Percentiles rank a stretch among this genome's conserved stretches.
Conservation (phyloP, 2,888 invertebrate species). For the Chymomyza fuscimana region DNA sequence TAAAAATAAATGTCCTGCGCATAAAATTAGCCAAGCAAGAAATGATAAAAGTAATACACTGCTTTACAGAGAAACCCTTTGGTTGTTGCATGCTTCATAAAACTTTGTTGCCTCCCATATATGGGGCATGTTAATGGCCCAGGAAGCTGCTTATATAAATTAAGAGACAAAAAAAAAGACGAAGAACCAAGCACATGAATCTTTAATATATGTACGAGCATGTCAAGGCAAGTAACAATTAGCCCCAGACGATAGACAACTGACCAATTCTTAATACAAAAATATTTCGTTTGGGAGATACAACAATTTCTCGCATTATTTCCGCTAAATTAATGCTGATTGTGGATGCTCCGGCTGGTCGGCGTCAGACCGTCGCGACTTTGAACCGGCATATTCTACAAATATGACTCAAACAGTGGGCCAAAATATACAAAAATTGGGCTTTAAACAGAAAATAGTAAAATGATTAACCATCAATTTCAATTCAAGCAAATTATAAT, state of each 20-base stretch:
- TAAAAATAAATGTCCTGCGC: conserved; percentile 53
- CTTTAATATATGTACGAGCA: background rate
- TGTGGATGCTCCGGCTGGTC: conserved; percentile 59
- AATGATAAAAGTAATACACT: conserved; percentile 55
- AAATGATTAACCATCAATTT: no score
- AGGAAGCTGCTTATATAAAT: background rate
- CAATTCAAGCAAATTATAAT: no score
- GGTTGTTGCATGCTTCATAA: conserved; percentile 24
- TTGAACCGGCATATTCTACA: conserved; percentile 11
- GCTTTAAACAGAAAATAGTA: no score
- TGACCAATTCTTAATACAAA: background rate
- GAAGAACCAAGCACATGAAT: background rate
- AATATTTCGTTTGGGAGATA: background rate
- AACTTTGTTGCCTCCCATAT: background rate
- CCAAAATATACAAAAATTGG: background rate
- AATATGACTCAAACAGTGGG: conserved; percentile 19
- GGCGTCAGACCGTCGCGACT: conserved; percentile 63
- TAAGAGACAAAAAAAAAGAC: background rate
- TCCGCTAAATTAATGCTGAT: conserved; percentile 78
- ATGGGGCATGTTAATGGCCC: background rate
- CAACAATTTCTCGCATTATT: conserved; percentile 74
- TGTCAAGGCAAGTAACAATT: background rate
- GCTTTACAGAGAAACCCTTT: conserved; percentile 41
- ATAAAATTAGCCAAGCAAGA: conserved; percentile 63
- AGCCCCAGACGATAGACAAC: background rate